phyloP scores from a whole-genome alignment of 2,797 vertebrate species.

The Leptoclinus maculatus region DNA sequence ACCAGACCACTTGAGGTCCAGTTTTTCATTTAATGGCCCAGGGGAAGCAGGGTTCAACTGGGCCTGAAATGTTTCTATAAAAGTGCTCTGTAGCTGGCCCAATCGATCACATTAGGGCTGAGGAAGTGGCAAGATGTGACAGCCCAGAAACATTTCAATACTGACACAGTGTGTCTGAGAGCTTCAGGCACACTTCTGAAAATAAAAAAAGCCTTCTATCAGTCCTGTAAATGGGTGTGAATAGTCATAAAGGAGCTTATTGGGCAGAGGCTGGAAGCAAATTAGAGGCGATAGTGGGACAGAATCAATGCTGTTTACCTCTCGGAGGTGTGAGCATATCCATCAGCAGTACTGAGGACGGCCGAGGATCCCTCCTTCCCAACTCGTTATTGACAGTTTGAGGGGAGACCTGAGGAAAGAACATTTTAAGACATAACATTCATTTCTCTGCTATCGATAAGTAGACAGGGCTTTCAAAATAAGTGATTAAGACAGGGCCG shows the following conservation, averaged over 20 bases:
- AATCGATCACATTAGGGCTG: conserved; percentile 82
- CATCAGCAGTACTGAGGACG: conserved; percentile 83
- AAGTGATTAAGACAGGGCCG: conserved; percentile 71
- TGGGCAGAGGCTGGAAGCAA: conserved; percentile 83
- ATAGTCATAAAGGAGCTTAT: conserved; percentile 84
- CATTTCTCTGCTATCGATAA: conserved; percentile 78
- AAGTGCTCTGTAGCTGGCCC: conserved; percentile 72
- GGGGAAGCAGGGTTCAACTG: conserved; percentile 76
- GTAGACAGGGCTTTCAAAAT: conserved; percentile 76
- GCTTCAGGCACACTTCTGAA: conserved; percentile 74
- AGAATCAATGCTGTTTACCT: conserved; percentile 91
- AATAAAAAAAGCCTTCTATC: conserved; percentile 72
- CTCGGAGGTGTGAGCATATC: conserved; percentile 87
- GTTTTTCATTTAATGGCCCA: conserved; percentile 82
- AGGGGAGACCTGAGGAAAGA: conserved; percentile 85
- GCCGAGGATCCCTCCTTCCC: conserved; percentile 79
- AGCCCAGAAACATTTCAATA: conserved; percentile 84
- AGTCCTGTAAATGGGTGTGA: conserved; percentile 85
- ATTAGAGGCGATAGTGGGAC: conserved; percentile 87
- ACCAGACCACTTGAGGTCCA: conserved; percentile 75
- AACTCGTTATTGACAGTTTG: conserved; percentile 83
- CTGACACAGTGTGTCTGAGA: conserved; percentile 73
- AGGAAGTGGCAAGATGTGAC: conserved; percentile 82
- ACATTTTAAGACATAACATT: conserved; percentile 83
- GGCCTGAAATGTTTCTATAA: conserved; percentile 83